phyloP scores from a whole-genome alignment of 2,797 vertebrate genomes.

The Aeoliscus strigatus region DNA sequence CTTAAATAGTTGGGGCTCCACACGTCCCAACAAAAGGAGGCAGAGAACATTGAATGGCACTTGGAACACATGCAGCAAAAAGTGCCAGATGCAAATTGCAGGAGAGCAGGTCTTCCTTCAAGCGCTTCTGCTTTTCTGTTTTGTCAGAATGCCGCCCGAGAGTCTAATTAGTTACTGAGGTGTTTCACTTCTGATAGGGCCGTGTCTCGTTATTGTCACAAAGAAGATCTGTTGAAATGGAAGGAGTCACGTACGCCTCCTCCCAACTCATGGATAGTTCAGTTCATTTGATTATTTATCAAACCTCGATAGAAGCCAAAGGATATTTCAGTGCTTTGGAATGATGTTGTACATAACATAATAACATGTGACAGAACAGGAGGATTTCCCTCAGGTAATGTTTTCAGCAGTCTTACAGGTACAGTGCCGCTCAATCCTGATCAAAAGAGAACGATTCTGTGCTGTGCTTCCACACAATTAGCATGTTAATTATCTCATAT shows the following conservation, averaged over 20 bases:
- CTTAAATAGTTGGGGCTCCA: constrained; percentile 92
- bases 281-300: constrained; percentile 51
- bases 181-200: constrained; percentile 70
- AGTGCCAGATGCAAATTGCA: constrained; percentile 83
- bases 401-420: too few relatives aligned
- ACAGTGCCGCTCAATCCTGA: too few relatives aligned
- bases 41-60: constrained; percentile 81
- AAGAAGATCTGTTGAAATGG: constrained; percentile 46
- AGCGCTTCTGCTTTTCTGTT: constrained; percentile 71
- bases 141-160: constrained; percentile 70
- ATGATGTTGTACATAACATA: constrained; percentile 18
- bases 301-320: constrained; percentile 44
- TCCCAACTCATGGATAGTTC: constrained; percentile 52
- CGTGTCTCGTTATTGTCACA: constrained; percentile 65
- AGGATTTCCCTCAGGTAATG: constrained; percentile 44
- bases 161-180: constrained; percentile 73
- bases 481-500: too few relatives aligned
- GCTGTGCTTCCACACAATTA: too few relatives aligned
- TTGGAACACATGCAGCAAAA: constrained; percentile 87
- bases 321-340: constrained; percentile 25
- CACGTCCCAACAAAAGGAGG: constrained; percentile 78
- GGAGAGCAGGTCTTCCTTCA: constrained; percentile 68
- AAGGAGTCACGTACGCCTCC: constrained; percentile 55
- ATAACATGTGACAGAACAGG: constrained; percentile 37
- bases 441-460: too few relatives aligned